Base-by-base conservation (phyloP, 2,797 vertebrate genomes). In the Sorex maritimensis region DNA sequence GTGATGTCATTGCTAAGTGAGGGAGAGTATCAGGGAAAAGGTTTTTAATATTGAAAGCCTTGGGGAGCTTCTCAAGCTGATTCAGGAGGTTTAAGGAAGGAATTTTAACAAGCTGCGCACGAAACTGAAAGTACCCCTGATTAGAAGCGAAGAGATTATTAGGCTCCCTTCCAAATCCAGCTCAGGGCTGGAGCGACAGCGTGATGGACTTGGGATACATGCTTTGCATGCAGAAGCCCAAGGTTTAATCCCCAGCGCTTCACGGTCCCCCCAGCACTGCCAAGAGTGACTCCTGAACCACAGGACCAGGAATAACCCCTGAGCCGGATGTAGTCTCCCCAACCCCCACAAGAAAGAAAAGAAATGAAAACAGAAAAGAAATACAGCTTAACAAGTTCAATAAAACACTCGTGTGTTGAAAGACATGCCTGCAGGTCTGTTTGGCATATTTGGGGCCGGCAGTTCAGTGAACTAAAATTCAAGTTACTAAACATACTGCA, bases 121-220 rank as follows among this genome's bases (percentile, higher is more conserved):
- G 82, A 81, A 93, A 41, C 75, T 73, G 46, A 65, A 63, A 38
- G 74, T 34, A 38, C 55, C 55, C 30, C 65, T 78, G 81, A 55
- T 91, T 81, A 88, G 73, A 95, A 93, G 69, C 19, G 41, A n/a
- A 34, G 21, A 24, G 77, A 41, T 78, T 63, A 72, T 71, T 52
- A 44, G 93, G 38, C 30, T 74, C 55, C 71, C 83, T 86, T 93
- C 83, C 58, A 92, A 71, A 75, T 65, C 28, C 65, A 21, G 19
- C 86, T 81, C 65, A 55, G 52, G 52, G 17, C 4, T 55, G 52
- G 52, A 55, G 52, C 13, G 52, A 55, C 52, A 44, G 41, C 41
- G 13, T 17, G 17, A 55, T 55, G 52, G 52, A 55, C 17, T 14
- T 55, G 52, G 52, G 14, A 12, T 55, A 55, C 4, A 55, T 55